These are phyloP conservation scores for Hoplodrina blanda DNA, from an alignment of 2,888 invertebrate species.

Conservation along the genomic window DNA sequence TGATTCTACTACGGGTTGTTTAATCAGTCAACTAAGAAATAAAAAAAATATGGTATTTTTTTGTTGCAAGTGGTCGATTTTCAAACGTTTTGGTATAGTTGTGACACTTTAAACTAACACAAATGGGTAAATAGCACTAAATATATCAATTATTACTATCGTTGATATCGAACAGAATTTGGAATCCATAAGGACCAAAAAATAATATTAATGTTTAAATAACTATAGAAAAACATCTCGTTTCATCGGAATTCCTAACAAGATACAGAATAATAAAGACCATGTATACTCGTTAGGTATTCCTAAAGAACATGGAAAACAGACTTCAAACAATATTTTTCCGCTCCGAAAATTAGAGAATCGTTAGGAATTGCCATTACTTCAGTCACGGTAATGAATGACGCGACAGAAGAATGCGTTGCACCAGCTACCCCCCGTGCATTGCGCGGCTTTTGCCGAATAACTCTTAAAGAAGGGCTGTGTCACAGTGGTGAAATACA, in stretches of 20 bases:
- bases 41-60: neutral
- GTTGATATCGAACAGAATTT: neutral
- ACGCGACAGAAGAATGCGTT: constrained; percentile 21
- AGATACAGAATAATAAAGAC: too few relatives aligned
- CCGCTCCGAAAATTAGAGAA: constrained; percentile 26
- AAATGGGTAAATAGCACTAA: neutral
- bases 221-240: neutral
- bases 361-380: constrained; percentile 29
- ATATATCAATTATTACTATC: neutral
- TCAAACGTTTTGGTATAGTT: neutral
- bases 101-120: neutral
- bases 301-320: neutral
- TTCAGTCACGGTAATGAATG: constrained; percentile 31
- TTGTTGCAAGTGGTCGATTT: neutral
- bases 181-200: neutral
- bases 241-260: too few relatives aligned
- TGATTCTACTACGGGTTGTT: neutral
- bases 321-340: constrained; percentile 22
- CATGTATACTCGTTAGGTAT: neutral
- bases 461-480: constrained; percentile 1
- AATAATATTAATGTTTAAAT: neutral
- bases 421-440: constrained; percentile 1
- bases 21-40: neutral
- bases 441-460: constrained; percentile 13
- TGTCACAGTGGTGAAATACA: constrained; percentile 1